Evolutionary conservation across 2,888 invertebrate species (phyloP), one percentile per base, ranked within the genome.

Genomic region (Plutella xylostella): DNA sequence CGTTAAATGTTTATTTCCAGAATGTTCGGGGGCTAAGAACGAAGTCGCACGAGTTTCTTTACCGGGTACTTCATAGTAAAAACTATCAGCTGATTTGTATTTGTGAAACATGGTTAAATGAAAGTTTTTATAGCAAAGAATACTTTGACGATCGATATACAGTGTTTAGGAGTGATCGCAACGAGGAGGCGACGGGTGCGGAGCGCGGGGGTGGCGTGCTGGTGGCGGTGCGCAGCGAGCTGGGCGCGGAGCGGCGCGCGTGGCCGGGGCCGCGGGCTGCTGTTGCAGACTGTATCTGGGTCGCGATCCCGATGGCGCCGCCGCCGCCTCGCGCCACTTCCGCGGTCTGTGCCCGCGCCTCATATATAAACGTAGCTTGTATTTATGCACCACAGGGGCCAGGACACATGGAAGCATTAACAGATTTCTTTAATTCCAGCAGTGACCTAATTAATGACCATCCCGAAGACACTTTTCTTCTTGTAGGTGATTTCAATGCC

Each of bases 401-500:
- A 1, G 21, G 37, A 1, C 22, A 46, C 15, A 38, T 15, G 7
- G 40, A 46, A 11, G 9, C 46, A 21, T n/a, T 46, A 2, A 28
- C 6, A 20, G 34, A 25, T 2, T 46, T 43, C 40, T 33, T 46
- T 34, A 40, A 46, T 20, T 43, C 33, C 6, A 14, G 18, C 31
- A 20, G 38, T 33, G 20, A 45, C 14, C n/a, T 47, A n/a, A 42
- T 47, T 4, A 34, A 19, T 11, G 42, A 47, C 3, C 12, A 25
- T 2, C 47, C 45, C 0, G 6, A 42, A 14, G 47, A 47, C 22
- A 20, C 33, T 17, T 44, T 47, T 20, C 11, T 47, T n/a, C 6
- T 47, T n/a, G 42, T 42, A 5, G 47, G 45, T 21, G 47, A 45
- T 17, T 45, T 45, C 22, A 46, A 43, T 41, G 35, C 43, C n/a